Evolutionary conservation across 2,797 vertebrate genomes (phyloP), one percentile per base, ranked within the genome.

Genomic region (Lindbergichthys nudifrons): DNA sequence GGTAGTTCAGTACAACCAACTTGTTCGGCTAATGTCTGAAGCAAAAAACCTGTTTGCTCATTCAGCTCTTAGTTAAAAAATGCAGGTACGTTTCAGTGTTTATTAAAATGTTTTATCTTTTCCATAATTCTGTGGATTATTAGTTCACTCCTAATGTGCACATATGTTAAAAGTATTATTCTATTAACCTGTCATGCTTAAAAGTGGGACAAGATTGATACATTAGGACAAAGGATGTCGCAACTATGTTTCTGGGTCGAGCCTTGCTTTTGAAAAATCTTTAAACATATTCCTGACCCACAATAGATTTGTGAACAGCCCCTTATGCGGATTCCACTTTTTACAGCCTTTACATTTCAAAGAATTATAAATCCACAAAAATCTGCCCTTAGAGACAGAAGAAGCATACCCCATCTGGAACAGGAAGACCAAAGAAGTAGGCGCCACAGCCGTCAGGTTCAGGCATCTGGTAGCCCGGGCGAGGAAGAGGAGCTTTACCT

Each of bases 401-500:
- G 13, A 79, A 90, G 90, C 96, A 53, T 95, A 97, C 96, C 92
- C 94, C 95, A n/a, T 96, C 94, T 23, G 96, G 97, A 93, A 97
- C 81, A 87, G 97, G 97, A 87, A 98, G 92, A 77, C 97, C 97
- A 83, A 98, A 94, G 87, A 98, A 98, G 84, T 97, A 95, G 76
- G 97, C 96, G 79, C 94, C 94, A 36, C 97, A 98, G 70, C 97
- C 97, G 0, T 98, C 93, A 50, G 97, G 97, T 73, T 97, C 96
- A 16, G 96, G 95, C 67, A 95, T 92, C 80, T 96, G 94, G 89
- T 94, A 98, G 57, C 95, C 95, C 1, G 96, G 92, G 64, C 97
- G 96, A 2, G 97, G 96, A 87, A 97, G 67, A 3, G 97, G 96
- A 80, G 96, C 95, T 90, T 97, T 97, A 74, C 97, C 97, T 98